Evolutionary conservation across 2,888 invertebrate genomes (phyloP).

Genomic region (Pyrrhopygopsis socrates): DNA sequence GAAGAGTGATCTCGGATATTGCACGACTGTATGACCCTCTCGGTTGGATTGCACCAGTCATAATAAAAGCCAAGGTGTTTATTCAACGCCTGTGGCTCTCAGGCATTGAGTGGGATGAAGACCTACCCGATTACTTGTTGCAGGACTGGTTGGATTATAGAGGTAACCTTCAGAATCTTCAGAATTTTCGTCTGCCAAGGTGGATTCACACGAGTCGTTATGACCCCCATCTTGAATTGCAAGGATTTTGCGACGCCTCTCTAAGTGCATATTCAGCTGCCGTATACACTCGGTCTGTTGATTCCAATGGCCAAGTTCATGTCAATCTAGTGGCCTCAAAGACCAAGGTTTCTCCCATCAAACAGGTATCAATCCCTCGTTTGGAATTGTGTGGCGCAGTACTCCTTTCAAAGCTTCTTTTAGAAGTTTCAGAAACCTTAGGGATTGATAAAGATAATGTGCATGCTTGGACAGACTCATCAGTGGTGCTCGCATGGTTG

Average conservation of each 20-base stretch:
- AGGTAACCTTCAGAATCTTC: slow-evolving; percentile 63
- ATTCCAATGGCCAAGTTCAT: slow-evolving; percentile 28
- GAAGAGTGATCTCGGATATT: slow-evolving; percentile 19
- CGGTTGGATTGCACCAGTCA: slow-evolving; percentile 85
- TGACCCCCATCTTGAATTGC: slow-evolving; percentile 10
- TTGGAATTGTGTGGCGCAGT: slow-evolving; percentile 76
- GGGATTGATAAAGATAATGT: slow-evolving; percentile 38
- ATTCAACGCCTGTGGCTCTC: slow-evolving; percentile 85
- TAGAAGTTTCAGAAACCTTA: slow-evolving; percentile 44
- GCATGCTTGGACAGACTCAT: slow-evolving; percentile 75
- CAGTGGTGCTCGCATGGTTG: slow-evolving; percentile 72
- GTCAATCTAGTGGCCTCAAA: slow-evolving; percentile 43
- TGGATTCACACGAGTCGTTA: background rate
- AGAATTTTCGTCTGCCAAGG: slow-evolving; percentile 10
- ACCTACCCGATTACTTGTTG: slow-evolving; percentile 30
- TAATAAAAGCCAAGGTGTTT: slow-evolving; percentile 82
- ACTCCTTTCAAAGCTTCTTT: slow-evolving; percentile 42
- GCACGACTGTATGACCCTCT: slow-evolving; percentile 43
- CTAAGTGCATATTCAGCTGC: slow-evolving; percentile 54
- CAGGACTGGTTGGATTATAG: slow-evolving; percentile 24
- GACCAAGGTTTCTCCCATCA: slow-evolving; percentile 59
- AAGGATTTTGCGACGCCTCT: slow-evolving; percentile 62
- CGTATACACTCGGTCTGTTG: slow-evolving; percentile 32
- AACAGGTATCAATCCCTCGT: slow-evolving; percentile 59
- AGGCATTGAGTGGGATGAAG: slow-evolving; percentile 82